Percentiles rank a stretch among this genome's conserved stretches.
Conservation (phyloP, 2,888 invertebrate genomes). For the Athalia cordata region DNA sequence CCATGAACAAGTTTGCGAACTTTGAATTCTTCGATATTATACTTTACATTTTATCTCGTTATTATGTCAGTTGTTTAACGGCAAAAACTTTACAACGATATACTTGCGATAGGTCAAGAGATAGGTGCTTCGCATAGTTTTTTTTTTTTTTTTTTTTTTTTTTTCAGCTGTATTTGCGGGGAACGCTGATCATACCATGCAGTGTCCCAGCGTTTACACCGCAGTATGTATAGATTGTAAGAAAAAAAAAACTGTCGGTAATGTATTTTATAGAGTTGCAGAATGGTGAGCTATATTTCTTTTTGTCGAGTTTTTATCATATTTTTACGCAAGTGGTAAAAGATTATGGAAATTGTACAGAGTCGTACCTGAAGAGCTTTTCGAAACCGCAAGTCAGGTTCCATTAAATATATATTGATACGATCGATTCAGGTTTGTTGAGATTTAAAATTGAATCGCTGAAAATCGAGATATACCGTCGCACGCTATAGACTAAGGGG, state of each 20-base stretch:
- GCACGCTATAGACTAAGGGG: constrained; percentile 36
- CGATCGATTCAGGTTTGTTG: constrained; percentile 11
- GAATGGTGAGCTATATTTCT: too few species aligned
- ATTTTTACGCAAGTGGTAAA: not conserved
- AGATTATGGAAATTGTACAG: not conserved
- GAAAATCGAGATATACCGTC: constrained; percentile 22
- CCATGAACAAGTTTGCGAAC: too few species aligned
- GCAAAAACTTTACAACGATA: too few species aligned
- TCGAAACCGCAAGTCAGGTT: too few species aligned
- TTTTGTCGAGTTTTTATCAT: too few species aligned
- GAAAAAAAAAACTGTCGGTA: too few species aligned
- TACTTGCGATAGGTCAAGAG: too few species aligned
- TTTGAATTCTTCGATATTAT: too few species aligned
- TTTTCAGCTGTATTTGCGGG: not conserved
- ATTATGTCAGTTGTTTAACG: too few species aligned
- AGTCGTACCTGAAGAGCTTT: not conserved
- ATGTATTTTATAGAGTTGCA: too few species aligned
- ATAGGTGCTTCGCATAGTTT: not conserved
- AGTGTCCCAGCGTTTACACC: too few species aligned
- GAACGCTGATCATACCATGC: not conserved
- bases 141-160: not conserved
- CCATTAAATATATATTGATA: not conserved
- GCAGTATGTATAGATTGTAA: not conserved
- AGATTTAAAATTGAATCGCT: constrained; percentile 38
- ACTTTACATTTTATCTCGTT: too few species aligned